These are phyloP conservation scores for Schlechtendalia chinensis DNA, from an alignment of 1,140 invertebrate genomes.

Conservation along the genomic window DNA sequence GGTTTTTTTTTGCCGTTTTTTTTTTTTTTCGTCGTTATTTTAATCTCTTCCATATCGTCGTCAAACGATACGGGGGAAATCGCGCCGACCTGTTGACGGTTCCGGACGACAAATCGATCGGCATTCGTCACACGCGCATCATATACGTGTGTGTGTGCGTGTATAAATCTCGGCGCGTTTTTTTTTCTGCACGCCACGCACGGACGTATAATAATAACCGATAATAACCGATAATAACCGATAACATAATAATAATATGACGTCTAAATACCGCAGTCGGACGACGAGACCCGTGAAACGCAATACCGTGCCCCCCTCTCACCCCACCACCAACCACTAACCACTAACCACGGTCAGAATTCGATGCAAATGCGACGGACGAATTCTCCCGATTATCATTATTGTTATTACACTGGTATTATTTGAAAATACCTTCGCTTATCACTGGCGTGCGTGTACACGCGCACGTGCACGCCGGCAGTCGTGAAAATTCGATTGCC, in stretches of 20 bases:
- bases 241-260: no score
- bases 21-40: not conserved
- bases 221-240: no score
- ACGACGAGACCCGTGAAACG: not conserved
- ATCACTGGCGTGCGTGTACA: no score
- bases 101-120: conserved; percentile 27
- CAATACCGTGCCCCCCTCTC: no score
- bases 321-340: no score
- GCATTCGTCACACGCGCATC: not conserved
- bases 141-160: not conserved
- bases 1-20: not conserved
- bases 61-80: not conserved
- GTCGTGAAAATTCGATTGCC: no score
- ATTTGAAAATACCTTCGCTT: no score
- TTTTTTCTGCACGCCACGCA: not conserved
- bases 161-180: not conserved
- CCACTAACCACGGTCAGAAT: no score
- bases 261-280: conserved; percentile 11
- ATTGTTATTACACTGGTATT: no score
- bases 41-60: not conserved
- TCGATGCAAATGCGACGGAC: no score
- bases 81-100: not conserved
- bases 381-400: no score
- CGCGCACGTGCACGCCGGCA: no score
- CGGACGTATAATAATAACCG: not conserved